Evolutionary conservation across 2,797 vertebrate species (phyloP).

Genomic region (Mormyrus proboscirostris): DNA sequence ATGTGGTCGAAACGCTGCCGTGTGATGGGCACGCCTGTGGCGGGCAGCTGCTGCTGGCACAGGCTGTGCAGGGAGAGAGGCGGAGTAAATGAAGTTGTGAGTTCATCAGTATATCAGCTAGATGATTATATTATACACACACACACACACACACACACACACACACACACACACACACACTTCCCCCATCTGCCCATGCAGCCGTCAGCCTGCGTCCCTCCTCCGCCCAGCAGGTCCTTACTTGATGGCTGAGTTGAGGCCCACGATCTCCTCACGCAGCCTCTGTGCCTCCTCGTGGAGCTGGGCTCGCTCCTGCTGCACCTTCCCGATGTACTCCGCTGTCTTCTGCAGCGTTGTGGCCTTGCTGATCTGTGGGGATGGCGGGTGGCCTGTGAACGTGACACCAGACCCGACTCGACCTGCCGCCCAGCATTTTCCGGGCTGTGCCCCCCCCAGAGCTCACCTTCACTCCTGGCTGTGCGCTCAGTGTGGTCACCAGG

Average conservation of each 20-base stretch:
- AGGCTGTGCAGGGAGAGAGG: constrained; percentile 49
- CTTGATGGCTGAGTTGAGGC: constrained; percentile 87
- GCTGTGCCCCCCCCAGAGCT: neutral
- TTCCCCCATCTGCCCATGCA: neutral
- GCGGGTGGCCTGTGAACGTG: neutral
- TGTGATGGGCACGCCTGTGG: constrained; percentile 89
- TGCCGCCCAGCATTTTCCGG: neutral
- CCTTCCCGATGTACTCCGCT: constrained; percentile 84
- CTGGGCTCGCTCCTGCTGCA: constrained; percentile 86
- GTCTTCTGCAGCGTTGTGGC: constrained; percentile 93
- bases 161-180: no score
- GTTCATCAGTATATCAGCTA: neutral
- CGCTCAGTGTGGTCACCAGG: constrained; percentile 82
- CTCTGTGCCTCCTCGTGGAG: constrained; percentile 87
- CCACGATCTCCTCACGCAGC: constrained; percentile 81
- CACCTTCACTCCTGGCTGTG: constrained; percentile 92
- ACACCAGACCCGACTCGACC: neutral
- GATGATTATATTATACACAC: neutral
- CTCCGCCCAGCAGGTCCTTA: constrained; percentile 44
- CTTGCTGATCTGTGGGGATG: constrained; percentile 80
- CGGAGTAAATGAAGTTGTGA: neutral
- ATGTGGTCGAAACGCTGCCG: constrained; percentile 92
- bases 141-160: no score
- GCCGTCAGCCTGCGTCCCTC: neutral
- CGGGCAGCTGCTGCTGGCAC: constrained; percentile 91